Percentiles rank a stretch among this genome's conserved stretches.
Conservation (phyloP, 1,140 invertebrate species). For the Rhyzopertha dominica region DNA sequence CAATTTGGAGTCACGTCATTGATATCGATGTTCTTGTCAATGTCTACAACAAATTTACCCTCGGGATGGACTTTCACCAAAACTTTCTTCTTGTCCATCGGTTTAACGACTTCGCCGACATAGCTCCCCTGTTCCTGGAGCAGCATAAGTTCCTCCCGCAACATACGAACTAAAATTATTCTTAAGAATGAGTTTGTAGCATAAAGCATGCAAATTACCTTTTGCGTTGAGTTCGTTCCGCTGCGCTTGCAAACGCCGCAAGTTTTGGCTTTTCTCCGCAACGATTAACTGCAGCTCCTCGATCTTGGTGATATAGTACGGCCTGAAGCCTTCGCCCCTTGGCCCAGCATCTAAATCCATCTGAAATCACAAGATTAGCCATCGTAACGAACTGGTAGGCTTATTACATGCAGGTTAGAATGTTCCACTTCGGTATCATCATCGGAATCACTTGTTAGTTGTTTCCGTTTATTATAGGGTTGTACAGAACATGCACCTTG, state of each 20-base stretch:
- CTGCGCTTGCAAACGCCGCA: slow-evolving; percentile 95
- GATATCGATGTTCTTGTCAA: slow-evolving; percentile 99
- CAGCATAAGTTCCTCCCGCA: slow-evolving; percentile 95
- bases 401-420: too few species aligned
- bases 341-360: slow-evolving; percentile 79
- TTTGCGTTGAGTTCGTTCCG: slow-evolving; percentile 99
- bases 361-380: too few species aligned
- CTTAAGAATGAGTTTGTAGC: slow-evolving; percentile 1
- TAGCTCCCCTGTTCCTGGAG: slow-evolving; percentile 99
- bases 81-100: slow-evolving; percentile 99
- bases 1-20: slow-evolving; percentile 97
- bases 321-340: slow-evolving; percentile 83
- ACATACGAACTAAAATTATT: slow-evolving; percentile 77
- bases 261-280: slow-evolving; percentile 96
- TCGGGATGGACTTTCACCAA: slow-evolving; percentile 99
- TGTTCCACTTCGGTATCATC: too few species aligned
- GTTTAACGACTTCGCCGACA: slow-evolving; percentile 99
- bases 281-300: slow-evolving; percentile 94
- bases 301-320: slow-evolving; percentile 96
- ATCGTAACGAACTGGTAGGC: too few species aligned
- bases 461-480: too few species aligned
- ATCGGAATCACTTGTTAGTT: too few species aligned
- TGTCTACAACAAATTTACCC: slow-evolving; percentile 99
- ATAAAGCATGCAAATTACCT: slow-evolving; percentile 55
- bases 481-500: too few species aligned